These are phyloP conservation scores for Drosophila albomicans DNA, from an alignment of 1,140 invertebrate species.

Conservation along the genomic window DNA sequence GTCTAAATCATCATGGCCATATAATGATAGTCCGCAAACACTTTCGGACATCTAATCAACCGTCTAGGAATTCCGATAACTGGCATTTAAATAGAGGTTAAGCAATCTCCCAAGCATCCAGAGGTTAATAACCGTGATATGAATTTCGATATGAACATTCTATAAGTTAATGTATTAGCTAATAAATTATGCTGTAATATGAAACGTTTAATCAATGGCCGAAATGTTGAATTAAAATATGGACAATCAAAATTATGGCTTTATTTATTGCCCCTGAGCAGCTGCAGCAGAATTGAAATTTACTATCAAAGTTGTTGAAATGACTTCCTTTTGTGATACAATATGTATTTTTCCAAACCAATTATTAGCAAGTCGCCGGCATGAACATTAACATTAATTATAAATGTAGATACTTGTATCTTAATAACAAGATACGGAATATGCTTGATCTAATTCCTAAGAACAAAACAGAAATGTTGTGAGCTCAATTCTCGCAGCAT, in stretches of 20 bases:
- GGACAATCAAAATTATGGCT: not conserved
- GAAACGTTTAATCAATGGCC: conserved; percentile 9
- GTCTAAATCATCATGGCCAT: conserved; percentile 37
- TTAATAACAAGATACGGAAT: not conserved
- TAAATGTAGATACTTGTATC: not conserved
- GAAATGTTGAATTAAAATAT: conserved; percentile 1
- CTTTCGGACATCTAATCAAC: conserved; percentile 41
- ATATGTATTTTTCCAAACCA: not conserved
- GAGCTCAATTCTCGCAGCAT: not conserved
- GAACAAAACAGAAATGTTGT: not conserved
- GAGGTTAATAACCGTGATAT: conserved; percentile 15
- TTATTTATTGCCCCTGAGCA: not conserved
- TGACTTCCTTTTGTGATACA: not conserved
- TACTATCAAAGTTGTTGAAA: not conserved
- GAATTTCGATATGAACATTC: not conserved
- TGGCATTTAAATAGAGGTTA: conserved; percentile 36
- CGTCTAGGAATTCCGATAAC: conserved; percentile 19
- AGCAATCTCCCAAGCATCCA: conserved; percentile 2
- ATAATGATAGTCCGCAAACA: conserved; percentile 40
- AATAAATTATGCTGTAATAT: conserved; percentile 13
- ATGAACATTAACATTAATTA: not conserved
- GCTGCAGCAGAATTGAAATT: not conserved
- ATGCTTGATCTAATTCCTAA: not conserved
- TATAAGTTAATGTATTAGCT: not conserved
- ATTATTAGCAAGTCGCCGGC: not conserved